Base-by-base conservation (phyloP, 2,113 vertebrate genomes). In the Bufo bufo region DNA sequence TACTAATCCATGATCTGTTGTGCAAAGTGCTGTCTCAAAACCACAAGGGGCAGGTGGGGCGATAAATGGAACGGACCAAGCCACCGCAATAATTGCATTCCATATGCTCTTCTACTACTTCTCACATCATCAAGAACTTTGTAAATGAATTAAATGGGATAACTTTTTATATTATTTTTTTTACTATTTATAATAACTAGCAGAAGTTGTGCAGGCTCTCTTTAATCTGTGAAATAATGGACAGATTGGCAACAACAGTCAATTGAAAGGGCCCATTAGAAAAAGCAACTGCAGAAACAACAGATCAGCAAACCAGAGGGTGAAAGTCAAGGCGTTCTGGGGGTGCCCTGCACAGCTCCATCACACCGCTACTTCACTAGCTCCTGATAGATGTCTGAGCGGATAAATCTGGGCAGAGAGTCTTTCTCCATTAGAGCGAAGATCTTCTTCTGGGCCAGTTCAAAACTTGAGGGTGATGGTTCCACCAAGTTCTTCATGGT, bases 361-460 rank as follows among this genome's bases (percentile, higher is more conserved):
- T 85, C n/a, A 0, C 69, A 13, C 59, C 81, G 91, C 92, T 97
- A 96, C 93, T 96, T 95, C 85, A 96, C 89, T 74, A 99, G 92
- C 90, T 97, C 97, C 88, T 96, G 96, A 92, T 97, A 99, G 87
- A 96, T 93, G 79, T 96, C 95, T 0, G 97, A 98, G 63, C 95
- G 96, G 90, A 99, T 93, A 90, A 97, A 99, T 90, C 98, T 97
- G 13, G 96, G 96, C 20, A 99, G 96, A 14, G 97, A 98, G 92
- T 99, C 98, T 91, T 98, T 99, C 92, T 99, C 98, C 98, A 99
- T 99, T 93, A 99, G 94, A 89, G 96, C 96, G 59, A 94, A 95
- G 92, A 99, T 95, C 84, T 95, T 95, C 90, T 97, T 98, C 95
- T 99, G 97, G 84, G 98, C 98, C 94, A 97, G 90, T 47, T 99